phyloP scores from a whole-genome alignment of 2,888 invertebrate species.

The Dolomedes plantarius region DNA sequence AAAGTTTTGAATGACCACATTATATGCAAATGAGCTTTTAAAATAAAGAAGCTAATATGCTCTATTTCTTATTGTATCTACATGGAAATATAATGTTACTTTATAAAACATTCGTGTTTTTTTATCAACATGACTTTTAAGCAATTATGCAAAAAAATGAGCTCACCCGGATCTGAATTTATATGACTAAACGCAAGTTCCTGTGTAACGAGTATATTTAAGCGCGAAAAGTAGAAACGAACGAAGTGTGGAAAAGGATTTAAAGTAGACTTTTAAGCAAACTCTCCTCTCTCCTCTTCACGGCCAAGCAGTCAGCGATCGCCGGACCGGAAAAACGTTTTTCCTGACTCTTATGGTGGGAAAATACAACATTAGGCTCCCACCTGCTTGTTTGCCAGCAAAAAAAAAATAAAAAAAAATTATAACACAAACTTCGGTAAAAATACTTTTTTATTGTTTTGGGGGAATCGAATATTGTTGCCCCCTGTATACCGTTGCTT shows the following conservation, averaged over 20 bases:
- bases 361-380: conserved; percentile 48
- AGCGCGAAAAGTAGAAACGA: conserved; percentile 20
- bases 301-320: conserved; percentile 28
- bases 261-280: conserved; percentile 48
- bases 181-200: too few relatives aligned
- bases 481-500: conserved; percentile 20
- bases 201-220: neutral
- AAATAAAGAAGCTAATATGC: too few relatives aligned
- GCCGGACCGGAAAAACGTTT: conserved; percentile 59
- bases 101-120: too few relatives aligned
- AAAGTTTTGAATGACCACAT: too few relatives aligned
- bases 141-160: too few relatives aligned
- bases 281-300: conserved; percentile 33
- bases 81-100: too few relatives aligned
- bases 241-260: conserved; percentile 47
- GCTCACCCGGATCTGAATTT: too few relatives aligned
- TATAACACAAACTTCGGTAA: neutral
- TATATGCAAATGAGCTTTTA: too few relatives aligned
- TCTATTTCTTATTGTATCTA: too few relatives aligned
- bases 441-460: conserved; percentile 57
- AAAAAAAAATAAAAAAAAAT: conserved; percentile 14
- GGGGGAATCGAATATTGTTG: conserved; percentile 28
- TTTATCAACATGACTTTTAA: too few relatives aligned
- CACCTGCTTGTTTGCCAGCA: conserved; percentile 33
- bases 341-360: conserved; percentile 38